Evolutionary conservation across 2,797 vertebrate genomes (phyloP), one percentile per base, ranked within the genome.

Genomic region (Oreochromis grahami): DNA sequence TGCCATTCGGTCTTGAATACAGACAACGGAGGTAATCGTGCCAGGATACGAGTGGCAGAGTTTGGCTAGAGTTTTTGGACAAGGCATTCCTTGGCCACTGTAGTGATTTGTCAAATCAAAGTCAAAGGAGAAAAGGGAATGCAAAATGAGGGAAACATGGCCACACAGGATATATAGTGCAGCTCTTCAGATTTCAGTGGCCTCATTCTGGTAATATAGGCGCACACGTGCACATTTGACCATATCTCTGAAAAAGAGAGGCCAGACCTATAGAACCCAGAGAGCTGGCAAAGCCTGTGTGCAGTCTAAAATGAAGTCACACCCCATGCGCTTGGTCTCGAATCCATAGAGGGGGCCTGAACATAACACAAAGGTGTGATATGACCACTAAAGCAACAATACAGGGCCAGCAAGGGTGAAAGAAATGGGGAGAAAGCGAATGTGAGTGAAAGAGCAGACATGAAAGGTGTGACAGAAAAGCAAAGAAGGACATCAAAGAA

Each of bases 341-440:
- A 78, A 53, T 79, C 83, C 56, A 72, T 9, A 55, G 45, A 87
- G 53, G 83, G 19, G 29, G 9, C 72, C 80, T 88, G 34, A 14
- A 76, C 82, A 81, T 81, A 81, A 86, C 81, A 86, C 80, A 91
- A 87, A 90, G 84, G 82, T 93, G 91, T 93, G 93, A 95, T 91
- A 86, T 89, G 93, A 93, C 91, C 93, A 90, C 89, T 87, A 93
- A 96, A 88, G 93, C 90, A 91, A 90, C 91, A 93, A 94, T 91
- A 92, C 81, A 94, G 85, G 77, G 88, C 85, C 88, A 92, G 90
- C 90, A 65, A 84, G 85, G 84, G 78, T 77, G 63, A 82, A 55
- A 83, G 32, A 65, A 76, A 74, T 41, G 58, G 48, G 29, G 9
- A 58, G 34, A 26, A 56, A 68, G 51, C 8, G 14, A 84, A 77